phyloP scores from a whole-genome alignment of 2,113 vertebrate genomes.

The Corythaeola cristata region DNA sequence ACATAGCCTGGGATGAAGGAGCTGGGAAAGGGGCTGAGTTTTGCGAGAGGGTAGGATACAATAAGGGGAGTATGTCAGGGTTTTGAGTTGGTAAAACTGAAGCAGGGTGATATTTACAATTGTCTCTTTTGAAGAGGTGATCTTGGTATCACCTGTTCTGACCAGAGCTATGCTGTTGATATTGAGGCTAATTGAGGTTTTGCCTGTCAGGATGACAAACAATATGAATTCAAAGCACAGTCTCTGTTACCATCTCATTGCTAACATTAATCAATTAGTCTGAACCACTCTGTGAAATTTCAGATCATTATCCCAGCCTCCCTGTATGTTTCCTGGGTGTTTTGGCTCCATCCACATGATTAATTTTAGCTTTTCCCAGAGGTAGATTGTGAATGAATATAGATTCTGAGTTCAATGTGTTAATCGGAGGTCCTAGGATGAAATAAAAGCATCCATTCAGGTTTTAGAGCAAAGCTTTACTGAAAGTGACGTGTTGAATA shows the following conservation, averaged over 20 bases:
- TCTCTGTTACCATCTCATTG: background rate
- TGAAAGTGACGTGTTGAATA: background rate
- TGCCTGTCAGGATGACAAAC: background rate
- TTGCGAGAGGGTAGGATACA: background rate
- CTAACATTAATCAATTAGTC: background rate
- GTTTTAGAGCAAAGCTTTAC: background rate
- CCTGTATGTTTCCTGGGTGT: background rate
- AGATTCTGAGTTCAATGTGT: background rate
- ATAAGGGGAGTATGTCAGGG: background rate
- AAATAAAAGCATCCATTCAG: background rate
- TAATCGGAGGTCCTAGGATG: background rate
- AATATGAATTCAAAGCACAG: background rate
- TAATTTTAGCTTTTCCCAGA: background rate
- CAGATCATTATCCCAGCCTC: background rate
- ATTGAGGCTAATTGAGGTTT: background rate
- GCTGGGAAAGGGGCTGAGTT: background rate
- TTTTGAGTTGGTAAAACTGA: background rate
- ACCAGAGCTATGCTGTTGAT: background rate
- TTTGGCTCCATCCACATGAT: background rate
- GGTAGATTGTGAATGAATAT: background rate
- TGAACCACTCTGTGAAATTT: background rate
- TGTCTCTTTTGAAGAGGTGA: background rate
- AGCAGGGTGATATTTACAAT: background rate
- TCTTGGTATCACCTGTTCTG: background rate
- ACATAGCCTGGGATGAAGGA: background rate